Evolutionary conservation across 1,140 invertebrate species (phyloP).

Genomic region (Scaptomyza graminum): DNA sequence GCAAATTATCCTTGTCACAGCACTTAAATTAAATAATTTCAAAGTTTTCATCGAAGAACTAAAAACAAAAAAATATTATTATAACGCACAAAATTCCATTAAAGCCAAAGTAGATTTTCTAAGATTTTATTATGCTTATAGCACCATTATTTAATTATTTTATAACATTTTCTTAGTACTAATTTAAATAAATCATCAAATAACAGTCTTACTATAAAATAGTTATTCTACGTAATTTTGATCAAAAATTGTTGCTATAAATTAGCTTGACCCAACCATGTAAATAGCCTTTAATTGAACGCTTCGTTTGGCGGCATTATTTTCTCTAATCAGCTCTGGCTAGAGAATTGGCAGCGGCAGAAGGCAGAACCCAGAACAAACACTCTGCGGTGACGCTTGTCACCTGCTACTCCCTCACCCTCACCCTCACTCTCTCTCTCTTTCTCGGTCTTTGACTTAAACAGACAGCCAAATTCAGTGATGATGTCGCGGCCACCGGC

Average conservation of each 20-base stretch:
- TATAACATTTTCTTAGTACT: too few relatives aligned
- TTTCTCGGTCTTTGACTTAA: neutral
- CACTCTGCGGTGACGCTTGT: slow-evolving; percentile 48
- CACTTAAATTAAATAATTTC: too few relatives aligned
- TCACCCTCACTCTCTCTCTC: too few relatives aligned
- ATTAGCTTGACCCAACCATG: slow-evolving; percentile 54
- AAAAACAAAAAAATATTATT: too few relatives aligned
- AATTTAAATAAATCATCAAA: too few relatives aligned
- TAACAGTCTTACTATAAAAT: too few relatives aligned
- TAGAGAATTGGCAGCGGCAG: slow-evolving; percentile 21
- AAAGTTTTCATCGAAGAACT: too few relatives aligned
- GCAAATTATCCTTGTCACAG: too few relatives aligned
- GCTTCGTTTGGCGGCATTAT: slow-evolving; percentile 39
- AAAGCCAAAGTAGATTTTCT: too few relatives aligned
- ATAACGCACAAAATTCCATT: too few relatives aligned
- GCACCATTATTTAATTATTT: too few relatives aligned
- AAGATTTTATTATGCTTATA: too few relatives aligned
- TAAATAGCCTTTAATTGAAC: slow-evolving; percentile 60
- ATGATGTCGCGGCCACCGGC: slow-evolving; percentile 69
- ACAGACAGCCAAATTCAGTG: slow-evolving; percentile 44
- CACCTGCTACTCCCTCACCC: slow-evolving; percentile 35
- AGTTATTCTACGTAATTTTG: neutral
- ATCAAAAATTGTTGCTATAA: slow-evolving; percentile 9
- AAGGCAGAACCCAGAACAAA: neutral
- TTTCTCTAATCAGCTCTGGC: neutral